A percentile compares a stretch with the other conserved stretches of the same genome.
These are phyloP conservation scores for Zalophus californianus DNA, from an alignment of 2,797 vertebrate genomes.

Conservation along the genomic window DNA sequence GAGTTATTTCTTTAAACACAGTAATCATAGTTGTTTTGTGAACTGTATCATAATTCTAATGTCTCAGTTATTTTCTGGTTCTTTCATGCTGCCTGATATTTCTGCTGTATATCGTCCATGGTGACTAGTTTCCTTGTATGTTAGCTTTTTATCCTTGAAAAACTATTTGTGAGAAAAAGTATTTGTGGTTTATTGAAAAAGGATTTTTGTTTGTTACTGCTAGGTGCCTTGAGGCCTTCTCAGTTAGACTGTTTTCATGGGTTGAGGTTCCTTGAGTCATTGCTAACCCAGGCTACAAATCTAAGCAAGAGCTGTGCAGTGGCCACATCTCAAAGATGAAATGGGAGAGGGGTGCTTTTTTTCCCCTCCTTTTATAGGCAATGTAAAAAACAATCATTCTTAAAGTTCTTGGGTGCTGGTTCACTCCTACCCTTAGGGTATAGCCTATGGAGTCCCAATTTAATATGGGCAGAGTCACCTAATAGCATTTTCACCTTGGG, in stretches of 20 bases:
- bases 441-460: not conserved
- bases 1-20: not conserved
- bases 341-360: not conserved
- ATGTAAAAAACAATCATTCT: not conserved
- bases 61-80: not conserved
- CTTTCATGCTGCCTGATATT: not conserved
- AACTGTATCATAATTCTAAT: not conserved
- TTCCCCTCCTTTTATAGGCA: not conserved
- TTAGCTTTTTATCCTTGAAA: not conserved
- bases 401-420: not conserved
- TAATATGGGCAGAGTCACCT: not conserved
- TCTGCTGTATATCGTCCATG: not conserved
- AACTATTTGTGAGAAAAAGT: not conserved
- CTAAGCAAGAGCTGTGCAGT: not conserved
- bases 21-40: not conserved
- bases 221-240: not conserved
- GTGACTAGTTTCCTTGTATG: not conserved
- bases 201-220: not conserved
- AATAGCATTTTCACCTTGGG: not conserved
- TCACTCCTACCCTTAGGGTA: not conserved
- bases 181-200: not conserved
- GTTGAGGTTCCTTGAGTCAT: not conserved
- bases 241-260: not conserved
- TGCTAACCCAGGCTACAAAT: not conserved
- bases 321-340: not conserved